Base-by-base conservation (phyloP, 1,140 invertebrate genomes). In the Antheraea pernyi region DNA sequence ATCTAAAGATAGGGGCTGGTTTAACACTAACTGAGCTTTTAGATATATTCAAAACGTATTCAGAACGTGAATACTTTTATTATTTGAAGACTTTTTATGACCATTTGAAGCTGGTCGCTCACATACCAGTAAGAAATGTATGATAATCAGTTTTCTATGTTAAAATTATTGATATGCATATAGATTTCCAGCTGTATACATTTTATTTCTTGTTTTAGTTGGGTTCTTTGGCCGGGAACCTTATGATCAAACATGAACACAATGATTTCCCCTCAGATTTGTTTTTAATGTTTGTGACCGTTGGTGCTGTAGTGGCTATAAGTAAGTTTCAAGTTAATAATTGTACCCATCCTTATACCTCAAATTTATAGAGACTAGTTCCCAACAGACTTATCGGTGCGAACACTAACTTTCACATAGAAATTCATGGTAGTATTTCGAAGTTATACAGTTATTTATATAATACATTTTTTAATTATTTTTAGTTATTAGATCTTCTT, bases 261-360 rank as follows among this genome's bases (percentile, higher is more conserved):
- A 90, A 86, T 16, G 95, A 96, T 75, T 97, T 97, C 83, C 94
- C 95, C 3, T 97, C 96, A 0, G 96, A 97, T 87, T 80, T 97
- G 46, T 97, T 96, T 83, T 83, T 96, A 18, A 93, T 96, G 62
- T 85, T 97, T 37, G 95, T 95, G 90, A 94, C 95, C 30, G 93
- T 94, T 72, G 94, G 94, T 42, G 95, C 95, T 3, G 82, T 92
- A 18, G 65, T 80, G 93, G 71, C 92, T 88, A 93, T 96, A 64
- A 80, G 94, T 95, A 89, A 89, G 88, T 84, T 42, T 42, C 7
- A 8, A 10, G 11, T 42, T 11, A 42, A 11, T 42, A 42, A 42
- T 42, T 42, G 7, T 11, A 8, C 39, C 39, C 7, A 42, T 42
- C 7, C 0, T 3, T 42, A 42, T 4, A 42, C 2, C 11, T 11